Evolutionary conservation across 2,888 invertebrate genomes (phyloP), one percentile per base, ranked within the genome.

Genomic region (Aradus depressus): DNA sequence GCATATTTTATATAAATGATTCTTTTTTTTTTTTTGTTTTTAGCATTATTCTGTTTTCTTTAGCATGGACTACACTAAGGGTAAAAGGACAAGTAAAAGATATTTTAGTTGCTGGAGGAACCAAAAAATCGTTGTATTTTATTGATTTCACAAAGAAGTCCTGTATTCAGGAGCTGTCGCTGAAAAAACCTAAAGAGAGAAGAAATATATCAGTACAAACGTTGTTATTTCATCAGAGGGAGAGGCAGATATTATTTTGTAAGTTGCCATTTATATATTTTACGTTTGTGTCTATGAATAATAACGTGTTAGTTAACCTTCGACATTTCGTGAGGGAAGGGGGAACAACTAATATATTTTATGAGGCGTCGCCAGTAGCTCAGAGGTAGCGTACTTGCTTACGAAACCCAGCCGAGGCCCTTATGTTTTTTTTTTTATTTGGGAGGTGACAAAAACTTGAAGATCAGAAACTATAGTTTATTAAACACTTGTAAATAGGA

Each of bases 21-120:
- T 44, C 4, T 19, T 35, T 51, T 41, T 54, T 43, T 31, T 57
- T 55, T 18, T 48, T 41, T 54, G 39, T 31, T 57, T 55, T 18
- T 48, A 63, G 62, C 54, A 64, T 68, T 59, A 60, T 65, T 50
- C 68, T 72, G 45, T 72, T 67, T 56, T 61, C 68, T 1, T 56
- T 72, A 26, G 67, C 69, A 0, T 72, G 72, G 72, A 67, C 69
- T 5, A 66, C 66, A 2, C 34, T 70, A 56, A 34, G 56, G 1
- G 42, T 54, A 12, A 50, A 38, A 21, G 47, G 52, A 26, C 16
- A 44, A 35, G 31, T 19, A 14, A 37, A 21, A 18, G 34, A 52
- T 35, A 58, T 66, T 43, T 48, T 66, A 22, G 64, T 61, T 12
- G 59, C 60, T 35, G 65, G 59, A 1, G 65, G 65, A 10, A 58